These are phyloP conservation scores for Mellilla xanthometata DNA, from an alignment of 2,888 invertebrate genomes.

Conservation along the genomic window DNA sequence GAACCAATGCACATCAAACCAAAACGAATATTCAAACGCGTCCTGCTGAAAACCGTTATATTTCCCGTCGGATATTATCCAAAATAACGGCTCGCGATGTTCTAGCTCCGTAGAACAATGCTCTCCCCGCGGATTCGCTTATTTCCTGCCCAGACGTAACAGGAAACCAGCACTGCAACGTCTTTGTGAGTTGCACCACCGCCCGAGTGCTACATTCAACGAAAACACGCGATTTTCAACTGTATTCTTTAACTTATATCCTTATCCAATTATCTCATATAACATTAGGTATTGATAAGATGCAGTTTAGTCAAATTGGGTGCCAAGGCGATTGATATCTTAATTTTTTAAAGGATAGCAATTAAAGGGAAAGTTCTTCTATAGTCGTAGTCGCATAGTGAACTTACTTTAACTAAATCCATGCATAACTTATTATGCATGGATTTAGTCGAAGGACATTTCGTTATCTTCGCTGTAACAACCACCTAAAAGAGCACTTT, in stretches of 20 bases:
- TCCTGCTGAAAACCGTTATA: constrained; percentile 25
- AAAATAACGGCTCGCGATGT: constrained; percentile 45
- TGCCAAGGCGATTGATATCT: too few species aligned
- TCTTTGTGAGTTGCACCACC: constrained; percentile 39
- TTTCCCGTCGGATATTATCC: constrained; percentile 41
- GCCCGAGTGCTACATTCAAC: constrained; percentile 21
- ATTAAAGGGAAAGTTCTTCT: too few species aligned
- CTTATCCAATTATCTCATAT: not conserved
- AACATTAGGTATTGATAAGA: too few species aligned
- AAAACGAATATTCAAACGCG: constrained; percentile 8
- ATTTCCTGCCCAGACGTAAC: constrained; percentile 73
- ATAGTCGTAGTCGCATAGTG: too few species aligned
- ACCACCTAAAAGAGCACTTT: constrained; percentile 47
- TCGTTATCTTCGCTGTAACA: constrained; percentile 25
- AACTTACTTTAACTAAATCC: too few species aligned
- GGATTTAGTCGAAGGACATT: constrained; percentile 2
- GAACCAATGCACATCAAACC: constrained; percentile 13
- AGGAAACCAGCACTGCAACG: constrained; percentile 55
- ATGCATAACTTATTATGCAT: not conserved
- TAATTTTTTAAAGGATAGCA: too few species aligned
- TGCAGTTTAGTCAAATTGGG: too few species aligned
- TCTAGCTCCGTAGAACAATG: constrained; percentile 43
- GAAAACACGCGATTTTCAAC: constrained; percentile 10
- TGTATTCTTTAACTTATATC: too few species aligned
- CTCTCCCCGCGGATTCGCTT: constrained; percentile 57